Base-by-base conservation (phyloP, 2,113 vertebrate genomes). In the Austrofundulus limnaeus region DNA sequence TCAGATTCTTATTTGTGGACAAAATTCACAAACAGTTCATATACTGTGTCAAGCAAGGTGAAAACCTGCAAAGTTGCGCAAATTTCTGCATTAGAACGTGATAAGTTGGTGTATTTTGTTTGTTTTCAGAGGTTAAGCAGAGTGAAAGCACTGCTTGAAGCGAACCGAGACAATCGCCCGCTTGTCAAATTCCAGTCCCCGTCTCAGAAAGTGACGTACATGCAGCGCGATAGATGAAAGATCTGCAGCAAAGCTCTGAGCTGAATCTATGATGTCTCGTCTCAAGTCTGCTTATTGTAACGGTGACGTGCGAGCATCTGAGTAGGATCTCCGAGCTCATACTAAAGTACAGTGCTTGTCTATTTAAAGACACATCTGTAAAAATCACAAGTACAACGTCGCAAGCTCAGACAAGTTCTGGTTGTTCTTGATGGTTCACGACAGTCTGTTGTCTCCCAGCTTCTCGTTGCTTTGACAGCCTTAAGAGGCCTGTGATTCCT, bases 401-500 rank as follows among this genome's bases (percentile, higher is more conserved):
- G 53, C 55, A 58, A 73, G 66, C 55, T 51, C 42, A 63, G 60
- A 74, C 49, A 48, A 73, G 51, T 70, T 73, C 24, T 61, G 58
- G 55, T 73, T 62, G 61, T 61, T 77, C 58, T 66, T 52, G 4
- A 69, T 81, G 59, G 57, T 57, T 82, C 70, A 71, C 81, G 82
- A 88, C 86, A 85, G 73, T 65, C 63, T 68, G 57, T 17, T 70
- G 71, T 77, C 57, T 70, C 41, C 5, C 64, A 52, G 70, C 65
- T 78, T 56, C 45, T 25, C 8, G 51, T 47, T 5, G 1, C 62
- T 61, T 61, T 79, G 72, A 77, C 80, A 74, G 73, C 79, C 75
- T 50, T 11, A 56, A 59, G 37, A 25, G 64, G 70, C 75, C 80
- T 61, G 49, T 57, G 78, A 72, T 72, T 63, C 71, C 60, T 72